phyloP scores from a whole-genome alignment of 2,113 vertebrate species.

The Coryphaenoides rupestris region DNA sequence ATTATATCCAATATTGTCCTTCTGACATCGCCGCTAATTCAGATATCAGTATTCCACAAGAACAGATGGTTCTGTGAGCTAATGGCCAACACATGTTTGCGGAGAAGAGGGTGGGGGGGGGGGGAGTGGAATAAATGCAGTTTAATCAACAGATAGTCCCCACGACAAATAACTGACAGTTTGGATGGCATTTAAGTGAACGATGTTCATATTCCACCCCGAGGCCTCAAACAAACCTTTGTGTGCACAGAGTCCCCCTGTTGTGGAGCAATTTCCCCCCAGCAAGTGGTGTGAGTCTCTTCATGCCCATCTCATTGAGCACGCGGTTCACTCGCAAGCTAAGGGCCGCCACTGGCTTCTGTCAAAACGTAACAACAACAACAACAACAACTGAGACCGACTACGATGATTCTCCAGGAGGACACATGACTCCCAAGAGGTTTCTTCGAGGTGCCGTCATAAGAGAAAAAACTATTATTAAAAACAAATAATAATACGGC shows the following conservation, averaged over 20 bases:
- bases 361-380: not conserved
- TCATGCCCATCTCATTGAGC: slow-evolving; percentile 36
- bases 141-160: slow-evolving; percentile 29
- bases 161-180: slow-evolving; percentile 2
- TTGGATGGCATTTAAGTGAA: slow-evolving; percentile 11
- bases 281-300: slow-evolving; percentile 29
- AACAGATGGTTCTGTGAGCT: slow-evolving; percentile 6
- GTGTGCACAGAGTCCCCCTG: slow-evolving; percentile 22
- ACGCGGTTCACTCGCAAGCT: not conserved
- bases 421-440: not conserved
- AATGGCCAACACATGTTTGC: slow-evolving; percentile 24
- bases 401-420: slow-evolving; percentile 3
- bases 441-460: slow-evolving; percentile 5
- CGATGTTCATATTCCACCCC: slow-evolving; percentile 5
- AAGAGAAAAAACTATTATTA: too few species aligned
- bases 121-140: slow-evolving; percentile 13
- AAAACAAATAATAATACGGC: too few species aligned
- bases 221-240: slow-evolving; percentile 16
- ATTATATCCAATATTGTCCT: slow-evolving; percentile 8
- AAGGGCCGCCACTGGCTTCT: too few species aligned
- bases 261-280: slow-evolving; percentile 8
- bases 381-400: slow-evolving; percentile 6
- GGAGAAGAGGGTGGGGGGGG: not conserved
- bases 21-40: slow-evolving; percentile 14
- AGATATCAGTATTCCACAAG: slow-evolving; percentile 23